phyloP scores from a whole-genome alignment of 2,113 vertebrate species.

The Cettia cetti region DNA sequence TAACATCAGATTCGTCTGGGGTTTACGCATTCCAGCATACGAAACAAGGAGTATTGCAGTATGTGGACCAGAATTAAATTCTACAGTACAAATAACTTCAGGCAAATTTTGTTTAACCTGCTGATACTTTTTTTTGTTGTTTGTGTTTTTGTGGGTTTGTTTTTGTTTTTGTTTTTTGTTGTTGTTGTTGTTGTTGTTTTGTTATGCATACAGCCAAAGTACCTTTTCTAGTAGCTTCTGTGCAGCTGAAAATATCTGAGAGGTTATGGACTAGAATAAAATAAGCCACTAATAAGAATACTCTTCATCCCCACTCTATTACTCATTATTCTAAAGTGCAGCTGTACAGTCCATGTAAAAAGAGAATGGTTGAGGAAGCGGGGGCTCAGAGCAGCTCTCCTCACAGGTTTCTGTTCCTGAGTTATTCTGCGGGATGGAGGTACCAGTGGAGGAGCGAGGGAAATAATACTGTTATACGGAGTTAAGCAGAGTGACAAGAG shows the following conservation, averaged over 20 bases:
- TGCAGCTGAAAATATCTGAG: neutral
- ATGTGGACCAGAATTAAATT: neutral
- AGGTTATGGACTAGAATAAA: neutral
- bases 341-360: neutral
- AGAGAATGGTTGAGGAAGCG: fast-evolving
- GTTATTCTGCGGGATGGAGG: neutral
- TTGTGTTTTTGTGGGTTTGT: no score
- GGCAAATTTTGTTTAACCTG: neutral
- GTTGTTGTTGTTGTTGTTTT: no score
- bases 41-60: fast-evolving
- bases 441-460: neutral
- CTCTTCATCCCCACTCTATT: neutral
- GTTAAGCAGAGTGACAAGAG: neutral
- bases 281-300: neutral
- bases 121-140: no score
- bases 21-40: fast-evolving
- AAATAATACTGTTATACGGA: fast-evolving
- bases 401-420: neutral
- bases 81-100: neutral
- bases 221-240: neutral
- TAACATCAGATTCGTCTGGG: neutral
- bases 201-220: neutral
- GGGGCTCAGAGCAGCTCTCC: neutral
- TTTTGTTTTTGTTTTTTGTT: no score
- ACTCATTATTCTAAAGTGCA: neutral